A percentile compares a stretch with the other conserved stretches of the same genome.
phyloP scores from a whole-genome alignment of 2,797 vertebrate genomes.

The Neostethus bicornis region DNA sequence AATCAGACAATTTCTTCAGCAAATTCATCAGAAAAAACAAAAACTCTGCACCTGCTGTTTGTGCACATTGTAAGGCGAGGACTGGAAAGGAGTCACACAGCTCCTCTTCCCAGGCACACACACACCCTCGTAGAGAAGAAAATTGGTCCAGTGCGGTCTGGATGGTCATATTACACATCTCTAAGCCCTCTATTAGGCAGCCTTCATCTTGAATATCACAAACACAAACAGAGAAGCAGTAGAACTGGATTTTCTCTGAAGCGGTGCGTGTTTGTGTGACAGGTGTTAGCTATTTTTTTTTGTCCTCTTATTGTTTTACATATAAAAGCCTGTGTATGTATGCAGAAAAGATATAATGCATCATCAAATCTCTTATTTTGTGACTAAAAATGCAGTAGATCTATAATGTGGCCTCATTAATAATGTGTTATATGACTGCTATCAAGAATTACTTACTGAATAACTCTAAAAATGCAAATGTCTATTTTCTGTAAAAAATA shows the following conservation, averaged over 20 bases:
- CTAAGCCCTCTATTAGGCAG: slow-evolving; percentile 79
- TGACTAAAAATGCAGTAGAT: too few relatives aligned
- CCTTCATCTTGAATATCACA: slow-evolving; percentile 73
- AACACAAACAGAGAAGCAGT: slow-evolving; percentile 47
- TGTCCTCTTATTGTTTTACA: slow-evolving; percentile 11
- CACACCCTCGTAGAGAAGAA: slow-evolving; percentile 78
- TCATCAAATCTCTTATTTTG: too few relatives aligned
- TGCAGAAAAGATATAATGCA: not conserved
- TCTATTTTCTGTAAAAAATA: too few relatives aligned
- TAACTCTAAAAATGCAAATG: too few relatives aligned
- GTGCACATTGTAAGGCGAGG: slow-evolving; percentile 76
- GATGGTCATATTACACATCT: slow-evolving; percentile 82
- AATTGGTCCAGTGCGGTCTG: slow-evolving; percentile 73
- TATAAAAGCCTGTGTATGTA: slow-evolving; percentile 3
- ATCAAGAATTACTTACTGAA: slow-evolving; percentile 37
- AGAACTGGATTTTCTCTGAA: slow-evolving; percentile 61
- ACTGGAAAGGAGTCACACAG: slow-evolving; percentile 75
- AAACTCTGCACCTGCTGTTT: slow-evolving; percentile 51
- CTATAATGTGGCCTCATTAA: slow-evolving; percentile 58
- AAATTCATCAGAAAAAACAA: slow-evolving; percentile 37
- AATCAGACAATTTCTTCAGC: too few relatives aligned
- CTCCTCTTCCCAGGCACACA: slow-evolving; percentile 75
- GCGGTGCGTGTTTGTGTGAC: slow-evolving; percentile 25
- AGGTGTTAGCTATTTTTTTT: slow-evolving; percentile 36
- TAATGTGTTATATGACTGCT: slow-evolving; percentile 44